Evolutionary conservation across 2,113 vertebrate species (phyloP).

Genomic region (Rhynchopsitta pachyrhyncha): DNA sequence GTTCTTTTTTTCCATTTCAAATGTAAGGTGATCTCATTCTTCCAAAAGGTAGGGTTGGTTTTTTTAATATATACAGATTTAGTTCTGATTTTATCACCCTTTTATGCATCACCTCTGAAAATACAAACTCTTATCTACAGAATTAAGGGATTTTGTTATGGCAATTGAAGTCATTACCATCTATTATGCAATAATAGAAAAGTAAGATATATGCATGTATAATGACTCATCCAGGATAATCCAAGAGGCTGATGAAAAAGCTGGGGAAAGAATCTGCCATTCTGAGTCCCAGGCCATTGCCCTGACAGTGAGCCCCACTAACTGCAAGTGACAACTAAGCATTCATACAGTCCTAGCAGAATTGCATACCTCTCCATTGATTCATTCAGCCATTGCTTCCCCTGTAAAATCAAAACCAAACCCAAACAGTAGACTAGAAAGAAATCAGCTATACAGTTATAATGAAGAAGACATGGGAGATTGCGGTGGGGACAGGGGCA

Average conservation of each 20-base stretch:
- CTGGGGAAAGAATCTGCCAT: neutral
- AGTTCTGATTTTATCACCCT: neutral
- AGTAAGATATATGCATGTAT: neutral
- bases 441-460: neutral
- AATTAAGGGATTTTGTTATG: neutral
- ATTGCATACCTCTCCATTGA: neutral
- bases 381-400: neutral
- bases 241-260: neutral
- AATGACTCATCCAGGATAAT: neutral
- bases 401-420: neutral
- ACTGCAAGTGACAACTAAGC: neutral
- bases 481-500: too few species aligned
- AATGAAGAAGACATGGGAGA: neutral
- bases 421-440: neutral
- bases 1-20: neutral
- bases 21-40: neutral
- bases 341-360: neutral
- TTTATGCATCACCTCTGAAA: neutral
- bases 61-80: neutral
- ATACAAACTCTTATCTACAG: neutral
- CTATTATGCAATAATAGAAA: neutral
- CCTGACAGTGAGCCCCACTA: neutral
- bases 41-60: neutral
- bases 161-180: neutral
- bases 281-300: neutral